Base-by-base conservation (phyloP, 2,888 invertebrate genomes). In the Emmelina monodactyla region DNA sequence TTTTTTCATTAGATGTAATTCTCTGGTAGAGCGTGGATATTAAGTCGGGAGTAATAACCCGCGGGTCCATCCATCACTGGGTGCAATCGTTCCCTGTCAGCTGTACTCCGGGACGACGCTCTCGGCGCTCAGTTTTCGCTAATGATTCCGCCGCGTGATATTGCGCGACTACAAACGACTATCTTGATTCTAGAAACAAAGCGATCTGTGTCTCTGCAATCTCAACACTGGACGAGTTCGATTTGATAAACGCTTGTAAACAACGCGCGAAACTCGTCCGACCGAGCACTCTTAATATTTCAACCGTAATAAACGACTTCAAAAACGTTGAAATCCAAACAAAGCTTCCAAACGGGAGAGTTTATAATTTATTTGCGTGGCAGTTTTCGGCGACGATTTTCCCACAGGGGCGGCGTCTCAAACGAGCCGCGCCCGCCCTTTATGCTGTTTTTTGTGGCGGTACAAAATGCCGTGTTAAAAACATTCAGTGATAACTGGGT, bases 401-500 rank as follows among this genome's bases (percentile, higher is more conserved):
- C 79, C 79, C 79, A 79, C 79, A 78, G 75, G 69, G 68, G 68
- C 71, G 71, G 69, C 58, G 65, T 67, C 71, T 75, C 79, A 78
- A 79, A 79, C 75, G 76, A 70, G 66, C 68, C 72, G 68, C 67
- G 63, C 66, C 69, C 69, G 73, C 71, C 79, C 76, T 78, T 78
- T 76, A 71, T 76, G 76, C 66, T 70, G 70, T 68, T 76, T 78
- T 79, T 78, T 78, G 75, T 72, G 65, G 64, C 71, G 61, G 61
- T 69, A 73, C 70, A 72, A 72, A 76, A 79, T 76, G 67, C 73
- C 61, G 67, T 56, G 68, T 71, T 75, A 69, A 78, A 76, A 79
- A 76, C 76, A 78, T 75, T 73, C 79, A 75, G 79, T 78, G 78
- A 79, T 79, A 79, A 76, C 79, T 75, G 76, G 76, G 64, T 75